Percentiles rank a stretch among this genome's conserved stretches.
These are phyloP conservation scores for Lamprotornis superbus DNA, from an alignment of 2,113 vertebrate genomes.

Conservation along the genomic window DNA sequence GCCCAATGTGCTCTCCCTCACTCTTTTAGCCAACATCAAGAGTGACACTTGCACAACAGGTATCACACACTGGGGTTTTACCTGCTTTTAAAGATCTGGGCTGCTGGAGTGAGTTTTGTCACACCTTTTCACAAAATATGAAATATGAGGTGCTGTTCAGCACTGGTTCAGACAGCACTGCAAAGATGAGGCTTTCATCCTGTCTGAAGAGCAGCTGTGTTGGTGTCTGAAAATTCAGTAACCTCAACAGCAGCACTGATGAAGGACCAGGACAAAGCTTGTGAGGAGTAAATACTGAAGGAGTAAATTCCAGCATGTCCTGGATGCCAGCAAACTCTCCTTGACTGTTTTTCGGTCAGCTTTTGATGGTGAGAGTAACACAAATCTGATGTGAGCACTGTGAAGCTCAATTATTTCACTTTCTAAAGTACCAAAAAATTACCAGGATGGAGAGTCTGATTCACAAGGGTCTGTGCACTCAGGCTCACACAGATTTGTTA, in stretches of 20 bases:
- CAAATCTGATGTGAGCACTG: not conserved
- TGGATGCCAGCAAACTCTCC: not conserved
- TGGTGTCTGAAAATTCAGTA: not conserved
- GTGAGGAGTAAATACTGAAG: accelerated
- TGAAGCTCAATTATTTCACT: not conserved
- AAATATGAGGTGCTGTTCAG: accelerated
- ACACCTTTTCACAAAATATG: not conserved
- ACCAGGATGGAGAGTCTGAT: not conserved
- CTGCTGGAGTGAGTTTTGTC: not conserved
- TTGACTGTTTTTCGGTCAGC: not conserved
- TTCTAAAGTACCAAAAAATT: not conserved
- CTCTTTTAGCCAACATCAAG: not conserved
- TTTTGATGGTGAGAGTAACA: not conserved
- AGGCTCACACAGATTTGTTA: not conserved
- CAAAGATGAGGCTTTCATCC: accelerated
- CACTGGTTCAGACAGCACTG: not conserved
- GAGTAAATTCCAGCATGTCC: not conserved
- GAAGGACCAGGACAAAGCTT: not conserved
- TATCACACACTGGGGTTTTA: not conserved
- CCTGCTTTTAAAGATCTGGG: not conserved
- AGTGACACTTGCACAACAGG: accelerated
- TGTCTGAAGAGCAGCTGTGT: not conserved
- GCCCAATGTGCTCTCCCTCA: accelerated
- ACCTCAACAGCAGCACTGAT: accelerated
- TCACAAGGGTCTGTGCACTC: not conserved